Base-by-base conservation (phyloP, 2,797 vertebrate species). In the Lophotriccus pileatus region DNA sequence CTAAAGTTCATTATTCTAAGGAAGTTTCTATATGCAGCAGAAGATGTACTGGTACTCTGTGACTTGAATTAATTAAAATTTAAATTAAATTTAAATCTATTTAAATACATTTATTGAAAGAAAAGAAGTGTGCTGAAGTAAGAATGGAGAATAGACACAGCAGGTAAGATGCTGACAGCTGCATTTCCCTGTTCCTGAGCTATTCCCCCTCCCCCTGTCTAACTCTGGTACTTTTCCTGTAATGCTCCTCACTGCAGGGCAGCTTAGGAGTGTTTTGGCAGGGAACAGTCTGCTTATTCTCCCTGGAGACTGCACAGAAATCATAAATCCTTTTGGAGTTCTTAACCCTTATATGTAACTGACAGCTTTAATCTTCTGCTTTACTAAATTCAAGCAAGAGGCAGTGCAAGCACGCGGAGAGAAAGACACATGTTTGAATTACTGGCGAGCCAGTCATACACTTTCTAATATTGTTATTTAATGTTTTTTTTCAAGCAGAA, bases 271-370 rank as follows among this genome's bases (percentile, higher is more conserved):
- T 85, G 77, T 91, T 95, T 96, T 96, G 89, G 87, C 90, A 96
- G 66, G 53, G 94, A 90, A 52, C 37, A 64, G 78, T 68, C 84
- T 93, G 84, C 62, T 95, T 97, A 93, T 84, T 97, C 96, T 96
- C 93, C 95, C 93, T 96, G 93, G 95, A 96, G 91, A 95, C 96
- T 79, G 70, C 49, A 59, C 72, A 95, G 84, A 68, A 50, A 89
- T 87, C 92, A 81, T 87, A 94, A 96, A 94, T 93, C 68, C 81
- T 91, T 69, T 87, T 30, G 89, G 91, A 84, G 91, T 93, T 84
- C 87, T 96, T 95, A 97, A 96, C 77, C 52, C 76, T 96, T 96
- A 22, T 77, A 64, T 60, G 53, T 36, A 85, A 85, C 77, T 84
- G 64, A 91, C 87, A 94, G 62, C 55, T 72, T 82, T 90, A 55